These are phyloP conservation scores for Tromatobia lineatoria DNA, from an alignment of 2,888 invertebrate species.

Conservation along the genomic window DNA sequence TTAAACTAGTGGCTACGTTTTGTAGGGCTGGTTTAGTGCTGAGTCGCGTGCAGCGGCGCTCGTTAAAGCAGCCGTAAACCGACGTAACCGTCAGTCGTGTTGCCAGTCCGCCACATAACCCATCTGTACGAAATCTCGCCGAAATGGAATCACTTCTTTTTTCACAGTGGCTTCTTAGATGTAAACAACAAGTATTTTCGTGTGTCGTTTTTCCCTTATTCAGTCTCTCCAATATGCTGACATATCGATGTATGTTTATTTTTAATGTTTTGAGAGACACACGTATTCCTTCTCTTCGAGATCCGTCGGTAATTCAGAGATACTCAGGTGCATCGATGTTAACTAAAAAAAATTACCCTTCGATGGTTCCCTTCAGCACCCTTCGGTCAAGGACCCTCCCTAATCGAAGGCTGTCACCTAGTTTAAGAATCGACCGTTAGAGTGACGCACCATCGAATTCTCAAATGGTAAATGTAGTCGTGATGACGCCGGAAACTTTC, in stretches of 20 bases:
- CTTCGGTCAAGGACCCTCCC: constrained; percentile 58
- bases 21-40: constrained; percentile 85
- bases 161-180: constrained; percentile 27
- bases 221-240: not conserved
- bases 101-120: constrained; percentile 66
- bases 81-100: constrained; percentile 81
- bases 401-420: constrained; percentile 70
- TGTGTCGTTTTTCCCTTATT: not conserved
- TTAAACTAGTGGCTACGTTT: constrained; percentile 84
- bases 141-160: constrained; percentile 59
- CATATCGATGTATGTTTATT: not conserved
- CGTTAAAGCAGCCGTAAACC: constrained; percentile 85
- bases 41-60: constrained; percentile 84
- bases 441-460: constrained; percentile 79
- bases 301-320: constrained; percentile 68
- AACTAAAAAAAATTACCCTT: constrained; percentile 53
- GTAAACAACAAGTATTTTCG: not conserved
- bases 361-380: constrained; percentile 52
- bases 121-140: constrained; percentile 65
- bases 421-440: constrained; percentile 80
- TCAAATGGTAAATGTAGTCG: constrained; percentile 52
- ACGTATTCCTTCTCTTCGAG: not conserved
- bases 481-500: not conserved
- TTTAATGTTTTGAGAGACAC: not conserved
- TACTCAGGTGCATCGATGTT: constrained; percentile 49